These are phyloP conservation scores for Charina bottae DNA, from an alignment of 2,113 vertebrate species.

Conservation along the genomic window DNA sequence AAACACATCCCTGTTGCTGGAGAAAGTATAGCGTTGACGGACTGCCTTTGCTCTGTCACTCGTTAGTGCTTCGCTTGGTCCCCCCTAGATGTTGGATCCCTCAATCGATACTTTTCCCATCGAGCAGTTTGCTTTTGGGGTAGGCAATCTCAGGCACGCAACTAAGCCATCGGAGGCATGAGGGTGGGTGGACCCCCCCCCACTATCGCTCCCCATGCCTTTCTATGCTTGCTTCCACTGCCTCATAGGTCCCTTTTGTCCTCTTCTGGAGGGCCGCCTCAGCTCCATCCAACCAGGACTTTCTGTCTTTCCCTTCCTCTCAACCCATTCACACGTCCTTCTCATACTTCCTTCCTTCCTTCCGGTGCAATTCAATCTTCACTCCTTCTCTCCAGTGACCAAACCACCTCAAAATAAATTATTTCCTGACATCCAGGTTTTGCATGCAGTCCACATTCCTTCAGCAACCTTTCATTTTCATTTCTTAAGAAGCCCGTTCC, in stretches of 20 bases:
- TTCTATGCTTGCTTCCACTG: not conserved
- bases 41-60: not conserved
- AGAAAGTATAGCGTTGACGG: not conserved
- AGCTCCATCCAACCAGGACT: not conserved
- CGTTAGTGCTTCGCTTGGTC: too few species aligned
- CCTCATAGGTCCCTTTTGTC: not conserved
- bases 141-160: not conserved
- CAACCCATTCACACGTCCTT: not conserved
- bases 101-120: not conserved
- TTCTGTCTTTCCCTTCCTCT: not conserved
- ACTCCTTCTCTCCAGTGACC: not conserved
- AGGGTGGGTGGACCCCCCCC: not conserved
- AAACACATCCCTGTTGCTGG: not conserved
- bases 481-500: not conserved
- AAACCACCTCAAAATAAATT: not conserved
- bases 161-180: not conserved
- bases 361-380: not conserved
- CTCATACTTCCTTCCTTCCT: too few species aligned
- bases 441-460: not conserved
- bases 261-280: not conserved
- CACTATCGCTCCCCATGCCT: not conserved
- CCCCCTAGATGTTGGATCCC: not conserved
- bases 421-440: not conserved
- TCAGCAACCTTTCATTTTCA: too few species aligned
- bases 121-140: not conserved